Base-by-base conservation (phyloP, 2,888 invertebrate species). In the Ariolimax columbianus region DNA sequence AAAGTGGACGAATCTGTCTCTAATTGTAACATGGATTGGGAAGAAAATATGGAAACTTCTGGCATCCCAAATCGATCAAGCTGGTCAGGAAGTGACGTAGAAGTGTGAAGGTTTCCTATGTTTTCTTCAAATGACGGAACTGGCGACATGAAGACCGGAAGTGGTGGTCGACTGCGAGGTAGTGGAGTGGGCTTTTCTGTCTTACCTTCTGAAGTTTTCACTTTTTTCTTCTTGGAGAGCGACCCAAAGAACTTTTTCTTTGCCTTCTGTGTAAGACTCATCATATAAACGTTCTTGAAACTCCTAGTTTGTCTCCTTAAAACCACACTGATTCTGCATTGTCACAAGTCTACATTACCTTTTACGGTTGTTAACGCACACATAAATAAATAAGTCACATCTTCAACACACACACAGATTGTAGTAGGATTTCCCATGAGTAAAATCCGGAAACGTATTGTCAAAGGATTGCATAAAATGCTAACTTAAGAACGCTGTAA, bases 251-350 rank as follows among this genome's bases (percentile, higher is more conserved):
- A 82, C 47, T 82, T 85, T 73, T 87, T 83, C 68, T 82, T 87
- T 4, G 87, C 86, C 63, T 83, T 86, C 72, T 87, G 84, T 30
- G 82, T 87, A 33, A 87, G 77, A 84, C 85, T 87, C 85, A 85
- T 84, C 14, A 7, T 82, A 55, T 30, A 6, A 23, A 19, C 26
- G 38, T 40, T 36, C 68, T 9, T 19, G 38, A 6, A 55, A 55
- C 55, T 6, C n/a, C n/a, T n/a, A n/a, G n/a, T n/a, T n/a, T n/a
- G n/a, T n/a, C n/a, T n/a, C n/a, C n/a, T n/a, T n/a, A n/a, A n/a
- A n/a, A n/a, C n/a, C n/a, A n/a, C n/a, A n/a, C n/a, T n/a, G n/a
- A n/a, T n/a, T n/a, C n/a, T n/a, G n/a, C n/a, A n/a, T n/a, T n/a
- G n/a, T n/a, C n/a, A n/a, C n/a, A n/a, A n/a, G n/a, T n/a, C n/a